phyloP scores from a whole-genome alignment of 2,113 vertebrate genomes.

The Paracanthobrama guichenoti region DNA sequence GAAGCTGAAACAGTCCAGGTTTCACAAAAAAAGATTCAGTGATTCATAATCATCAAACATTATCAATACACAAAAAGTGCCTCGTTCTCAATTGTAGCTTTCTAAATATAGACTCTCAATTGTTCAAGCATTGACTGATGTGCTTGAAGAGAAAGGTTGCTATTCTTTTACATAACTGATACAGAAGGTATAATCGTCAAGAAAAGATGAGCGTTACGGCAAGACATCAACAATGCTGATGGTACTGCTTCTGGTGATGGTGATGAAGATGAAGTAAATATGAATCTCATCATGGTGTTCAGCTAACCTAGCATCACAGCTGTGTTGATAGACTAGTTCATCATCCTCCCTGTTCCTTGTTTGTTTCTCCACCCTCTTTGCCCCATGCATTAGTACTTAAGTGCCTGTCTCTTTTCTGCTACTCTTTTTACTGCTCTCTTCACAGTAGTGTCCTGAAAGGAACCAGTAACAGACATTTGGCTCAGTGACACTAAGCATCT shows the following conservation, averaged over 20 bases:
- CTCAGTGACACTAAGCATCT: slow-evolving; percentile 25
- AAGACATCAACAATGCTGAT: not conserved
- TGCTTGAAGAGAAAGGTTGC: slow-evolving; percentile 20
- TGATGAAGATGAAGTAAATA: slow-evolving; percentile 11
- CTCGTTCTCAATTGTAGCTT: slow-evolving; percentile 41
- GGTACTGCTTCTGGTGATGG: slow-evolving; percentile 10
- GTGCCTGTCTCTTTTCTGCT: slow-evolving; percentile 30
- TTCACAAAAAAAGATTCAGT: slow-evolving; percentile 30
- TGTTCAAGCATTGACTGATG: slow-evolving; percentile 27
- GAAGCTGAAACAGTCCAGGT: slow-evolving; percentile 13
- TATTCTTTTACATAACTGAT: not conserved
- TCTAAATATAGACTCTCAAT: slow-evolving; percentile 11
- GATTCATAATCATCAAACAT: slow-evolving; percentile 27
- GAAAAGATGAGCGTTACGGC: not conserved
- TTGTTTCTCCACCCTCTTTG: not conserved
- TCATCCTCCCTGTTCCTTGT: not conserved
- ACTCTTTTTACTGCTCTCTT: not conserved
- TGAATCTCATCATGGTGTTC: slow-evolving; percentile 30
- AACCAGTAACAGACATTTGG: slow-evolving; percentile 32
- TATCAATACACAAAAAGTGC: slow-evolving; percentile 42
- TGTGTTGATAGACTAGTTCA: slow-evolving; percentile 17
- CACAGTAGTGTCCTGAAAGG: slow-evolving; percentile 23
- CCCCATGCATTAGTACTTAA: slow-evolving; percentile 34
- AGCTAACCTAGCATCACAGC: slow-evolving; percentile 36
- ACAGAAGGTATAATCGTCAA: not conserved